Evolutionary conservation across 2,888 invertebrate genomes (phyloP).

Genomic region (Pterobdella sp.): DNA sequence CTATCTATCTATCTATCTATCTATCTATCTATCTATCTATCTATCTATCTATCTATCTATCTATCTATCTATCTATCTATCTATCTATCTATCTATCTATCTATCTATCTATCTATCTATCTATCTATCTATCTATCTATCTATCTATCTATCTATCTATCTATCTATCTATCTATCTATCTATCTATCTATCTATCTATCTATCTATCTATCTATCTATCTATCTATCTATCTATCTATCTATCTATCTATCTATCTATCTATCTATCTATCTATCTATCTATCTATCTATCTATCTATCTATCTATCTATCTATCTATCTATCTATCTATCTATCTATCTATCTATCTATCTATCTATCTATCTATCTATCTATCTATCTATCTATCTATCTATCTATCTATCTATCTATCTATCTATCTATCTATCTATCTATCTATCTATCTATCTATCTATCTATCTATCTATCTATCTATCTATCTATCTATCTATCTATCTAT

Average conservation of each 20-base stretch:
- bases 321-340: conserved; percentile 14
- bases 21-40: conserved; percentile 2
- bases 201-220: not conserved
- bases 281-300: conserved; percentile 15
- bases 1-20: not conserved
- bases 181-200: not conserved
- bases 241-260: not conserved
- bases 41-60: conserved; percentile 2
- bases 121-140: not conserved
- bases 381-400: too few species aligned
- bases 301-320: not conserved
- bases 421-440: too few species aligned
- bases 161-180: not conserved
- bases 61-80: not conserved
- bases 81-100: not conserved
- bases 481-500: too few species aligned
- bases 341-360: not conserved
- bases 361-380: too few species aligned
- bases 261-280: not conserved
- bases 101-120: not conserved
- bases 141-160: not conserved
- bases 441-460: too few species aligned
- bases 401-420: too few species aligned
- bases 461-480: too few species aligned
- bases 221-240: not conserved